A percentile compares a stretch with the other conserved stretches of the same genome.
These are phyloP conservation scores for Strigops habroptila DNA, from an alignment of 2,113 vertebrate genomes.

Conservation along the genomic window DNA sequence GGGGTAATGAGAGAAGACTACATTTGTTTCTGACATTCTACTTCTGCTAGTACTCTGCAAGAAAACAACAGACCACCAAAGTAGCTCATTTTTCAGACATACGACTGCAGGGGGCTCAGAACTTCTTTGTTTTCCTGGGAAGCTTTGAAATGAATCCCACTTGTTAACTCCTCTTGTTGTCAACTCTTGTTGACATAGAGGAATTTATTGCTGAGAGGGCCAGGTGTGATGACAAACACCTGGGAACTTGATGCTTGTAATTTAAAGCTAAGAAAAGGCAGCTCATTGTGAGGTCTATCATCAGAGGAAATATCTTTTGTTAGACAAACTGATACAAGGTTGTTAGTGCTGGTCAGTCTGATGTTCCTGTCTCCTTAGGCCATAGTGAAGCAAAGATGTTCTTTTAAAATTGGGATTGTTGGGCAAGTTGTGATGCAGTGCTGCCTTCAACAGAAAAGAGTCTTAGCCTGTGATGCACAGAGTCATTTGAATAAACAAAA, in stretches of 20 bases:
- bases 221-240: background rate
- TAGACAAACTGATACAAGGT: background rate
- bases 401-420: background rate
- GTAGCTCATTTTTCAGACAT: background rate
- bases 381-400: background rate
- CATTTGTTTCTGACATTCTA: background rate
- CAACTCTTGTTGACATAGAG: background rate
- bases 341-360: background rate
- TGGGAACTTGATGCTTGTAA: background rate
- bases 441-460: background rate
- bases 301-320: background rate
- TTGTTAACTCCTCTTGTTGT: background rate
- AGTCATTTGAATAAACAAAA: background rate
- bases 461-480: background rate
- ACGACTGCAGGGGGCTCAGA: background rate
- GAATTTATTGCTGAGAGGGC: background rate
- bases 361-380: background rate
- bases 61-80: background rate
- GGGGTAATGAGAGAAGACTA: background rate
- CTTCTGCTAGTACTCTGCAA: background rate
- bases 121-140: background rate
- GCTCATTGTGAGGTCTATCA: background rate
- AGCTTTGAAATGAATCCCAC: background rate
- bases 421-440: background rate
- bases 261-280: background rate